These are phyloP conservation scores for Oreocharis arfaki DNA, from an alignment of 2,113 vertebrate species.

Conservation along the genomic window DNA sequence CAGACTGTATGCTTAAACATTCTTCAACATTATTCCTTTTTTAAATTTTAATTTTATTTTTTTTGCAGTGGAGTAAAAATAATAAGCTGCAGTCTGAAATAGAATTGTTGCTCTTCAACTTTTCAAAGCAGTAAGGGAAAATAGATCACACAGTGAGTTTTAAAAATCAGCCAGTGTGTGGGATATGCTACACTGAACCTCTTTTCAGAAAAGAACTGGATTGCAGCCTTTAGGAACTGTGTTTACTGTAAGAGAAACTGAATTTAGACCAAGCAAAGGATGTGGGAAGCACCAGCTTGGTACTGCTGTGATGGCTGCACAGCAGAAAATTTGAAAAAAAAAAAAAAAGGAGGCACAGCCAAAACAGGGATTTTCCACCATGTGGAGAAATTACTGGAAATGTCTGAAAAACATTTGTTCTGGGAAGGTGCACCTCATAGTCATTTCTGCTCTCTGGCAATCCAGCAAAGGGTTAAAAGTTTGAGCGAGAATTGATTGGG, in stretches of 20 bases:
- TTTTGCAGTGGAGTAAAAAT: slow-evolving; percentile 20
- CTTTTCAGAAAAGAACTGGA: slow-evolving; percentile 45
- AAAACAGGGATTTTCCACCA: slow-evolving; percentile 31
- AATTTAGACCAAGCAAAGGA: slow-evolving; percentile 53
- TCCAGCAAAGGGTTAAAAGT: slow-evolving; percentile 17
- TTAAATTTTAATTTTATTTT: neutral
- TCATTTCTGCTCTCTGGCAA: neutral
- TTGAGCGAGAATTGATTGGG: neutral
- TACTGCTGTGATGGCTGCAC: slow-evolving; percentile 29
- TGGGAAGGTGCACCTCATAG: neutral
- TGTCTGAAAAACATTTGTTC: neutral
- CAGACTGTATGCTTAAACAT: neutral
- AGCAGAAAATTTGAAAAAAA: neutral
- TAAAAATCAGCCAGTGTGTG: slow-evolving; percentile 36
- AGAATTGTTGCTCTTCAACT: slow-evolving; percentile 30
- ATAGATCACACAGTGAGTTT: neutral
- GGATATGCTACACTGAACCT: slow-evolving; percentile 29
- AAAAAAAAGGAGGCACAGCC: neutral
- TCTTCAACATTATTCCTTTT: neutral
- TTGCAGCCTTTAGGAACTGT: slow-evolving; percentile 36
- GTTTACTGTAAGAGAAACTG: slow-evolving; percentile 60
- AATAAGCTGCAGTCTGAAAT: slow-evolving; percentile 41
- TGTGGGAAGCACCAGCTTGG: slow-evolving; percentile 49
- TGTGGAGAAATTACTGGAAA: slow-evolving; percentile 31
- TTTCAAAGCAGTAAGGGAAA: slow-evolving; percentile 23